Percentiles rank a stretch among this genome's conserved stretches.
Conservation (phyloP, 2,888 invertebrate species). For the Iphiclides podalirius region DNA sequence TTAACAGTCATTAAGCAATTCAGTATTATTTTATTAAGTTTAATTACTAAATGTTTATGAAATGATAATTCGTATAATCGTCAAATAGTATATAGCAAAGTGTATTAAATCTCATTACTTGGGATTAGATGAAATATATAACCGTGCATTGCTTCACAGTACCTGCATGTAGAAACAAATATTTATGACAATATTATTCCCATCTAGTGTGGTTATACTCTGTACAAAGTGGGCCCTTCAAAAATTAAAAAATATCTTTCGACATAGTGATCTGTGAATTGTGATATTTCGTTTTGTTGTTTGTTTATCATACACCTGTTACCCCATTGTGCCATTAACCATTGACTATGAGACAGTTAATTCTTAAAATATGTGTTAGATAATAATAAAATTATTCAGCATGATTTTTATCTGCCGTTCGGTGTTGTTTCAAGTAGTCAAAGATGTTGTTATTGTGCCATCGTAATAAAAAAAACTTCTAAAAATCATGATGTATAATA, state of each 20-base stretch:
- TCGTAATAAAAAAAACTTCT: background rate
- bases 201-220: constrained; percentile 35
- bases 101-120: background rate
- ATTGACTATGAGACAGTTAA: no score
- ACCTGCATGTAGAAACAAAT: constrained; percentile 55
- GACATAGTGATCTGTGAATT: constrained; percentile 5
- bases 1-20: background rate
- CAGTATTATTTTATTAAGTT: constrained; percentile 13
- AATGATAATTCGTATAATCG: background rate
- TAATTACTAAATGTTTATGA: background rate
- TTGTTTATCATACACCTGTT: constrained; percentile 11
- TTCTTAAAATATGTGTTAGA: no score
- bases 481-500: constrained; percentile 20
- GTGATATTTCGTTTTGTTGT: constrained; percentile 22
- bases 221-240: constrained; percentile 8
- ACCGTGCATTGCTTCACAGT: constrained; percentile 52
- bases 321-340: constrained; percentile 14
- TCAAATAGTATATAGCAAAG: background rate
- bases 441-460: no score
- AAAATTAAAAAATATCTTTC: constrained; percentile 9
- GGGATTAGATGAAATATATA: constrained; percentile 3
- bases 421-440: no score
- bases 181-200: constrained; percentile 57
- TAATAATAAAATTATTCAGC: constrained; percentile 8
- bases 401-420: no score